phyloP scores from a whole-genome alignment of 2,888 invertebrate species.

The Xanthostigma xanthostigma region DNA sequence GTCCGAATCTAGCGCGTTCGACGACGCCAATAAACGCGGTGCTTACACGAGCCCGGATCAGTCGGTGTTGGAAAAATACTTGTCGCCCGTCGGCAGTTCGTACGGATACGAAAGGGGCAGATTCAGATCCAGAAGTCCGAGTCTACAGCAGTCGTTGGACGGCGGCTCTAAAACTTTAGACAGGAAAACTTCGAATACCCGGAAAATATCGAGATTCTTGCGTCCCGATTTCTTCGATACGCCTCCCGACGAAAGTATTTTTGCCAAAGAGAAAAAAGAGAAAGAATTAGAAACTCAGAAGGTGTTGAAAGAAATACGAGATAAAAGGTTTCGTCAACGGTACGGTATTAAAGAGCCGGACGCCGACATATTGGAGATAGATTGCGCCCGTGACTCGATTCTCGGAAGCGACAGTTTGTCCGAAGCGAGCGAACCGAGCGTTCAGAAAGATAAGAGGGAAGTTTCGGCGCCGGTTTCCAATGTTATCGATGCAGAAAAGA shows the following conservation, averaged over 20 bases:
- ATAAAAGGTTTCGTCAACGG: constrained; percentile 31
- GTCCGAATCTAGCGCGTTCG: constrained; percentile 18
- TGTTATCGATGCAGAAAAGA: not conserved
- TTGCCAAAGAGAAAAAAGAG: constrained; percentile 44
- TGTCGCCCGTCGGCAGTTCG: constrained; percentile 16
- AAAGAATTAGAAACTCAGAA: constrained; percentile 54
- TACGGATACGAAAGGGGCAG: constrained; percentile 18
- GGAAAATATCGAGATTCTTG: constrained; percentile 56
- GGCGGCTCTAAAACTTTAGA: constrained; percentile 2
- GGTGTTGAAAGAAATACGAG: constrained; percentile 49
- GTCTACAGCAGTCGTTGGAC: not conserved
- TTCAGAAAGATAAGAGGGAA: not conserved
- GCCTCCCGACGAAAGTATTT: constrained; percentile 49
- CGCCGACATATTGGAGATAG: not conserved
- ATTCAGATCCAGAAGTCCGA: constrained; percentile 17
- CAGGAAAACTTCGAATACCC: constrained; percentile 29
- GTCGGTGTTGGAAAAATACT: no score
- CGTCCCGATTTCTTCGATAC: constrained; percentile 66
- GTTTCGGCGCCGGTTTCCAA: not conserved
- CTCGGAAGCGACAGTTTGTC: constrained; percentile 15
- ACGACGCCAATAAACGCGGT: constrained; percentile 23
- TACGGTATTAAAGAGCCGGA: constrained; percentile 8
- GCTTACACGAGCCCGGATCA: constrained; percentile 13
- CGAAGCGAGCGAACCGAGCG: constrained; percentile 20
- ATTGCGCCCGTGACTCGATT: not conserved